phyloP scores from a whole-genome alignment of 2,888 invertebrate species.

The Diachrysia chrysitis region DNA sequence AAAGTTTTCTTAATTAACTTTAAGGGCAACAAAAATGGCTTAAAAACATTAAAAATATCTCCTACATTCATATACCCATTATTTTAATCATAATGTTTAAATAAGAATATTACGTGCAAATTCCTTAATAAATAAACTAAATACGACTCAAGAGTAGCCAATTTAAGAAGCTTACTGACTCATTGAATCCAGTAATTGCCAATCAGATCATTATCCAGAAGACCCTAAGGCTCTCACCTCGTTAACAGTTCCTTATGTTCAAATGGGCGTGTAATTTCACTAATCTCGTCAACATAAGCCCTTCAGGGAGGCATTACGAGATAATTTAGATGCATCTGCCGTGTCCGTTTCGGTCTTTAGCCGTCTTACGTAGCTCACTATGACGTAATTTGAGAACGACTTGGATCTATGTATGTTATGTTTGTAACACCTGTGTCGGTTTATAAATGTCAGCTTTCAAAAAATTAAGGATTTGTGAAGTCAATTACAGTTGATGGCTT shows the following conservation, averaged over 20 bases:
- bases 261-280: slow-evolving; percentile 4
- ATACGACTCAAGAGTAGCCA: too few relatives aligned
- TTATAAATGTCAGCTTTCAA: too few relatives aligned
- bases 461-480: too few relatives aligned
- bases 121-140: too few relatives aligned
- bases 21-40: too few relatives aligned
- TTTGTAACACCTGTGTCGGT: neutral
- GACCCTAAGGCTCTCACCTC: neutral
- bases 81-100: too few relatives aligned
- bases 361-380: neutral
- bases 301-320: slow-evolving; percentile 1
- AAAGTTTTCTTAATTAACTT: too few relatives aligned
- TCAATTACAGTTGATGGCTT: too few relatives aligned
- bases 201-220: neutral
- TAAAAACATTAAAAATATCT: too few relatives aligned
- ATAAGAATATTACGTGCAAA: too few relatives aligned
- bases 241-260: slow-evolving; percentile 1
- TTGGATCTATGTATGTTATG: neutral
- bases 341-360: neutral
- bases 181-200: neutral
- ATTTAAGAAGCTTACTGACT: too few relatives aligned
- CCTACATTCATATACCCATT: too few relatives aligned
- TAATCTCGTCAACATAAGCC: neutral
- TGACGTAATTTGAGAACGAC: neutral
- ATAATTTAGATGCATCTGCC: slow-evolving; percentile 4